A percentile compares a stretch with the other conserved stretches of the same genome.
These are phyloP conservation scores for Mus pahari DNA, from an alignment of 2,113 vertebrate genomes.

Conservation along the genomic window DNA sequence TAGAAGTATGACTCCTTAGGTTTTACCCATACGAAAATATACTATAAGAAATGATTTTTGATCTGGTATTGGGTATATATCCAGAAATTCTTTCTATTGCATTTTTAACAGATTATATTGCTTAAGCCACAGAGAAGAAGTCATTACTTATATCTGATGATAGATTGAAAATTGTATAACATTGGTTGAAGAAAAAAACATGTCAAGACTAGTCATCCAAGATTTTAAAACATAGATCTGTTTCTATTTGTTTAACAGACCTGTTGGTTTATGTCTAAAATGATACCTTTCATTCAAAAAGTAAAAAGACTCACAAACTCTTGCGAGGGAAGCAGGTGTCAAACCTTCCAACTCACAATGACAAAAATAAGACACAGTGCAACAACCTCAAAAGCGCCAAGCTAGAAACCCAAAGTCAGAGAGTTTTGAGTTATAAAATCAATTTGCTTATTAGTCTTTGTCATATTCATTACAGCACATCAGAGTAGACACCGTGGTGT, in stretches of 20 bases:
- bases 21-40: background rate
- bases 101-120: background rate
- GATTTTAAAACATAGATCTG: background rate
- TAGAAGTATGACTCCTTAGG: background rate
- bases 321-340: background rate
- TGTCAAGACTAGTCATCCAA: background rate
- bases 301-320: background rate
- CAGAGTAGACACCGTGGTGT: background rate
- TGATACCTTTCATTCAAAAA: background rate
- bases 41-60: background rate
- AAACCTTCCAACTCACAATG: background rate
- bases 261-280: background rate
- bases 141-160: background rate
- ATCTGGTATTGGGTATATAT: background rate
- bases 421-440: background rate
- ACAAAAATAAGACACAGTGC: background rate
- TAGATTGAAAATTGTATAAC: background rate
- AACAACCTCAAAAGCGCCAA: background rate
- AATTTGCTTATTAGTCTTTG: background rate
- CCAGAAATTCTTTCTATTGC: background rate
- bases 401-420: background rate
- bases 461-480: background rate
- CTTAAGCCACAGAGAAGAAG: background rate
- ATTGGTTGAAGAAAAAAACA: background rate
- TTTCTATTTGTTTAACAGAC: background rate